Conservation (phyloP, 2,113 vertebrate genomes). For the Speoplatyrhinus poulsoni region DNA sequence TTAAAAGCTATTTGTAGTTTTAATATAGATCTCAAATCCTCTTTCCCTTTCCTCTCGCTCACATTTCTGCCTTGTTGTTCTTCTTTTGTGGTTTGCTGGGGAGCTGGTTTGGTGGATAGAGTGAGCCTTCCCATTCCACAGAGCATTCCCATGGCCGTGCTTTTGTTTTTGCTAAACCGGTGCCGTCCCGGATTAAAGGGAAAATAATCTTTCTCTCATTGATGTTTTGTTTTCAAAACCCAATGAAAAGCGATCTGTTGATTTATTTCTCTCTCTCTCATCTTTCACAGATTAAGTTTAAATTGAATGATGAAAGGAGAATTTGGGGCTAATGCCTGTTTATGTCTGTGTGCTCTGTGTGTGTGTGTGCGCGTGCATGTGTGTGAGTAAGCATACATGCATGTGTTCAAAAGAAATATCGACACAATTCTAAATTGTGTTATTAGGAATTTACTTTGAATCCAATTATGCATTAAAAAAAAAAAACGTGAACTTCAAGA, state of each 20-base stretch:
- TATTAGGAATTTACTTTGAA: slow-evolving; percentile 29
- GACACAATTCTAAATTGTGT: slow-evolving; percentile 19
- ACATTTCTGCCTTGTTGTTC: slow-evolving; percentile 43
- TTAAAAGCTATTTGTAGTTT: slow-evolving; percentile 79
- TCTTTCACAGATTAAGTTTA: slow-evolving; percentile 70
- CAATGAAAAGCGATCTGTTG: slow-evolving; percentile 71
- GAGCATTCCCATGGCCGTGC: slow-evolving; percentile 66
- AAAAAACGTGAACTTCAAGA: slow-evolving; percentile 26
- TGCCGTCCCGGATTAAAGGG: slow-evolving; percentile 72
- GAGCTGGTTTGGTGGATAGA: slow-evolving; percentile 52
- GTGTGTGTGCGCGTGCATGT: slow-evolving; percentile 23
- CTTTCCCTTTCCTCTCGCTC: slow-evolving; percentile 49
- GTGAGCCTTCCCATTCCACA: slow-evolving; percentile 60
- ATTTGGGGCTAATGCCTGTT: slow-evolving; percentile 53
- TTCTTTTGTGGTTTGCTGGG: slow-evolving; percentile 64
- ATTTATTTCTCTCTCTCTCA: slow-evolving; percentile 54
- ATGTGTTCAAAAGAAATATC: slow-evolving; percentile 25
- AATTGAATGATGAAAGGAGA: slow-evolving; percentile 66
- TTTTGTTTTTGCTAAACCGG: slow-evolving; percentile 76
- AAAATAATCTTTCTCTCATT: slow-evolving; percentile 75
- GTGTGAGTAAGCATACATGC: neutral
- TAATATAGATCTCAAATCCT: slow-evolving; percentile 80
- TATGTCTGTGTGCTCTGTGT: slow-evolving; percentile 10
- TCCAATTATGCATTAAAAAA: slow-evolving; percentile 5
- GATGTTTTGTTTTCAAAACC: slow-evolving; percentile 70